Evolutionary conservation across 1,140 invertebrate species (phyloP), one percentile per base, ranked within the genome.

Genomic region (Saxidomus purpurata): DNA sequence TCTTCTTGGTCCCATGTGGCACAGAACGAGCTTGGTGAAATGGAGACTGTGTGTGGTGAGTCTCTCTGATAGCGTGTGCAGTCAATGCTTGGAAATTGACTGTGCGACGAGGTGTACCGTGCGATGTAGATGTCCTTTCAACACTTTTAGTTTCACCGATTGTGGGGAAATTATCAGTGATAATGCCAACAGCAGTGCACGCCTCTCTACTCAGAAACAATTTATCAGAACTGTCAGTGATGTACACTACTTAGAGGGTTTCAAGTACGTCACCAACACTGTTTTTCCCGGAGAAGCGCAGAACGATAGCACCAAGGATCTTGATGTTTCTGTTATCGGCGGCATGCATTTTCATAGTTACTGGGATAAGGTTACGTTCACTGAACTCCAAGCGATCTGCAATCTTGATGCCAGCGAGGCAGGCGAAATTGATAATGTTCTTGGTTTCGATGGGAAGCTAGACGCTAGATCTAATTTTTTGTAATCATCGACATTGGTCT

Each of bases 41-140:
- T 81, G 91, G 86, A 2, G 85, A 90, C n/a, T n/a, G 89, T 1
- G 89, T 90, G 80, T 92, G 91, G 38, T 89, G 91, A 15, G 90
- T 92, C 63, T 92, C 84, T 0, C 76, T 28, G 0, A 38, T 84
- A 3, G 91, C 87, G 79, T 92, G 61, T 6, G n/a, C 43, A 69
- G 91, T 92, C 0, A 92, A 61, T 8, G 88, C 52, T 36, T 93
- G 91, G 47, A 91, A 86, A 76, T 93, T 90, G 19, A 92, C 90
- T 34, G 82, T 93, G 9, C 87, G 77, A 2, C 90, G 47, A 28
- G 91, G 89, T 71, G 85, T 74, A 2, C 92, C 91, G 63, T 92
- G 87, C 59, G 89, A 91, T 17, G 38, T 22, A 17, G 76, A 80
- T 31, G 49, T 19, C 22, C 19, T 52, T 49, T 49, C 47, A 49